Conservation (phyloP, 2,797 vertebrate species). For the Anguilla pacifica region DNA sequence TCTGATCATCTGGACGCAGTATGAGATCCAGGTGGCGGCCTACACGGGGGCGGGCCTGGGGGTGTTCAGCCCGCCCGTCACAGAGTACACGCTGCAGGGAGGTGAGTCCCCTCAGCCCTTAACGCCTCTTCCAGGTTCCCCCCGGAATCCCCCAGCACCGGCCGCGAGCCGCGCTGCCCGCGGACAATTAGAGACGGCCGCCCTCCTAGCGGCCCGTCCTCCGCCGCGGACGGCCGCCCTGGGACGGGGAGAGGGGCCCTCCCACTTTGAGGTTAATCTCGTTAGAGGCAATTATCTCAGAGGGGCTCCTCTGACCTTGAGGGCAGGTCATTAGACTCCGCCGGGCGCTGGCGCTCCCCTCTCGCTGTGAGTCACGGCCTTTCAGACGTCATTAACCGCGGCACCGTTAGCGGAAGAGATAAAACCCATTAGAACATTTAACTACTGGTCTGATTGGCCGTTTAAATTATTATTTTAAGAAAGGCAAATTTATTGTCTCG, state of each 20-base stretch:
- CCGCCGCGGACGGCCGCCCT: constrained; percentile 23
- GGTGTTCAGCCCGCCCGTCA: constrained; percentile 85
- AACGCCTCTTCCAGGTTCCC: not conserved
- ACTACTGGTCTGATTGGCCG: constrained; percentile 42
- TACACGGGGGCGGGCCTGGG: constrained; percentile 91
- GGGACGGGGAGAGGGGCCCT: constrained; percentile 4
- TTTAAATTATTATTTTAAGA: constrained; percentile 49
- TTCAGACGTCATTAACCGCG: constrained; percentile 35
- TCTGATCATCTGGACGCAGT: constrained; percentile 97
- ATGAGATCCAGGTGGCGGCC: constrained; percentile 96
- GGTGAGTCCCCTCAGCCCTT: constrained; percentile 70
- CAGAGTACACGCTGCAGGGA: constrained; percentile 93
- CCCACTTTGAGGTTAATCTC: constrained; percentile 42
- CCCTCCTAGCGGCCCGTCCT: constrained; percentile 28
- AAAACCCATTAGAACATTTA: constrained; percentile 45
- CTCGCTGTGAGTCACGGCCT: constrained; percentile 20
- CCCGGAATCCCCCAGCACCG: not conserved
- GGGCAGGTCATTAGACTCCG: constrained; percentile 2
- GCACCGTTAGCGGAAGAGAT: constrained; percentile 22
- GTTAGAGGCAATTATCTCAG: constrained; percentile 45
- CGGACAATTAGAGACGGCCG: constrained; percentile 16
- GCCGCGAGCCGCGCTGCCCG: constrained; percentile 15
- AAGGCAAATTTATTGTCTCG: constrained; percentile 46
- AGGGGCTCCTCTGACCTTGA: constrained; percentile 16
- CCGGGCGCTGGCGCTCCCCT: not conserved